Evolutionary conservation across 2,888 invertebrate species (phyloP), one percentile per base, ranked within the genome.

Genomic region (Apotomis turbidana): DNA sequence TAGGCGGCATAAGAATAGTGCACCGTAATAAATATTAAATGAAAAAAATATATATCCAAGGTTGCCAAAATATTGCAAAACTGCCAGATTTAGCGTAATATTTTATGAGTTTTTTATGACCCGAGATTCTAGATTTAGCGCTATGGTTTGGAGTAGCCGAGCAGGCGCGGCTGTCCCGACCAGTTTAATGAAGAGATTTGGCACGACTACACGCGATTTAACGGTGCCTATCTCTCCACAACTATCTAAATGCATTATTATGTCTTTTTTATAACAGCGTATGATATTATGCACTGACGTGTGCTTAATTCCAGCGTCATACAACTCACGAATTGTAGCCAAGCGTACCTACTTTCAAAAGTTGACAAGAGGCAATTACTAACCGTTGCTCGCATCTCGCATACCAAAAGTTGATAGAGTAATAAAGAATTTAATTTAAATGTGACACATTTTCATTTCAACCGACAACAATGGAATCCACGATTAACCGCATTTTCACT

Each of bases 171-270:
- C 86, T 81, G 78, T 80, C 79, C 82, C 85, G 85, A 86, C 88
- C 88, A 87, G 87, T 88, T 87, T 90, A 90, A 92, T 90, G 88
- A 91, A 91, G 90, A 91, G 90, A 92, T 92, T 91, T 91, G 91
- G 92, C 91, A 90, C 90, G 90, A 89, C 81, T 86, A 85, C 85
- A 84, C 87, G 84, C 84, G 87, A 87, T 85, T 86, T 88, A 91
- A 89, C 89, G 87, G 90, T 86, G 83, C 84, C 80, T 82, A 82
- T 81, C 82, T 84, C 79, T 80, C 84, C 82, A 86, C 72, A 63
- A 68, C 72, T 72, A 72, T 72, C 72, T 86, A 85, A 86, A 86
- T 82, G 81, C 81, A 81, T 82, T 82, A 81, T 79, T 79, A 72
- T 54, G 58, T 52, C 62, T 72, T 57, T 57, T 60, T 38, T 75